Evolutionary conservation across 1,140 invertebrate genomes (phyloP).

Genomic region (Mylabris phalerata): DNA sequence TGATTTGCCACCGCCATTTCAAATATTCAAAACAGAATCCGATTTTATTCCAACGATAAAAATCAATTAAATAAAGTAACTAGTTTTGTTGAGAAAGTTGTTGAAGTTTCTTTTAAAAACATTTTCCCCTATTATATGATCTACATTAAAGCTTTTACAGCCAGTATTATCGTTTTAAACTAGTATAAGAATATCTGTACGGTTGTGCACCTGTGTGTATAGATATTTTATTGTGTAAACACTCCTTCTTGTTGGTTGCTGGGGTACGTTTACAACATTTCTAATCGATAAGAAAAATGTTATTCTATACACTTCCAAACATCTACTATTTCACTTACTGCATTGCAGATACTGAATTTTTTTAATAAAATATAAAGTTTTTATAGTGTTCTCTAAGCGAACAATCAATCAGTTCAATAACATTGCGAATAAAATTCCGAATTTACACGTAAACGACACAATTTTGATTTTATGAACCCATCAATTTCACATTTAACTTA

Average conservation of each 20-base stretch:
- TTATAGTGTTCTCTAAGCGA: too few relatives aligned
- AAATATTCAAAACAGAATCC: too few relatives aligned
- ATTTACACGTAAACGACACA: too few relatives aligned
- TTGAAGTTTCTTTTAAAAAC: slow-evolving; percentile 6
- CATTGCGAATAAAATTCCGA: too few relatives aligned
- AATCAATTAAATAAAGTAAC: not conserved
- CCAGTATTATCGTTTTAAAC: not conserved
- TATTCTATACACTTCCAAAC: not conserved
- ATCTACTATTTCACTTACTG: slow-evolving; percentile 2
- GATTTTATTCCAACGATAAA: too few relatives aligned
- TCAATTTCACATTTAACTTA: too few relatives aligned
- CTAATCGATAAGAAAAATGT: slow-evolving; percentile 17
- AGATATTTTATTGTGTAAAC: slow-evolving; percentile 10
- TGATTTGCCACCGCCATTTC: too few relatives aligned
- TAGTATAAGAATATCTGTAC: not conserved
- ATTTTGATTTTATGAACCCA: too few relatives aligned
- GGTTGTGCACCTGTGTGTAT: slow-evolving; percentile 7
- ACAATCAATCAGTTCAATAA: too few relatives aligned
- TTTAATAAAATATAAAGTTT: too few relatives aligned
- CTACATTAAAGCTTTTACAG: slow-evolving; percentile 9
- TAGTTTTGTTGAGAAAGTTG: slow-evolving; percentile 6
- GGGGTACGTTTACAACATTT: slow-evolving; percentile 4
- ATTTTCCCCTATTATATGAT: slow-evolving; percentile 1
- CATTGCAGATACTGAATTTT: slow-evolving; percentile 7
- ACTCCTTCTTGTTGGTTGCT: not conserved